A percentile compares a stretch with the other conserved stretches of the same genome.
Conservation (phyloP, 30 jellyfish, hydroid and myxozoan genomes). For the Sanderia malayensis region DNA sequence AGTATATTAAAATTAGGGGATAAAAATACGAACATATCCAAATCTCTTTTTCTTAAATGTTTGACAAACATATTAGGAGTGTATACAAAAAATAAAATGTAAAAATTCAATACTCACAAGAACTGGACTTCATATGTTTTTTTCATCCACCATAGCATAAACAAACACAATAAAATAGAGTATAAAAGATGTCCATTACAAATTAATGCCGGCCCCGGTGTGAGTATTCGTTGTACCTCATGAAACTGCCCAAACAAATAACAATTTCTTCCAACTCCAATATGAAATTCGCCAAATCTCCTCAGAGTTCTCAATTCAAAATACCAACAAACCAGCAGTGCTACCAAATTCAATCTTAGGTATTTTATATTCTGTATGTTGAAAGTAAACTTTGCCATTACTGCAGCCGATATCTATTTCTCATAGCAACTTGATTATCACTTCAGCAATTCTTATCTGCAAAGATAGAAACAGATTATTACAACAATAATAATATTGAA, state of each 20-base stretch:
- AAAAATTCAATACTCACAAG: constrained; percentile 12
- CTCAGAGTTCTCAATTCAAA: constrained; percentile 34
- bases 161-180: constrained; percentile 15
- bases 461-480: too few species aligned
- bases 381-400: too few species aligned
- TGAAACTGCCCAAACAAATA: constrained; percentile 41
- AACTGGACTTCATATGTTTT: constrained; percentile 26
- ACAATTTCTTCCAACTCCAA: constrained; percentile 47
- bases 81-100: too few species aligned
- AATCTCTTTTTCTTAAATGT: too few species aligned
- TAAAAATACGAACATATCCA: too few species aligned
- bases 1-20: too few species aligned
- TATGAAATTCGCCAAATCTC: constrained; percentile 26
- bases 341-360: constrained; percentile 36
- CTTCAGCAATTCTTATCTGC: too few species aligned
- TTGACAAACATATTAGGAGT: too few species aligned
- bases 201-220: constrained; percentile 53
- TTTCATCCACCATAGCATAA: constrained; percentile 35
- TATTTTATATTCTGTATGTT: neutral
- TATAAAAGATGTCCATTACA: constrained; percentile 44
- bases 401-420: too few species aligned
- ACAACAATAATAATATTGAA: too few species aligned
- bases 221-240: constrained; percentile 36
- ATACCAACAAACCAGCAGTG: constrained; percentile 28
- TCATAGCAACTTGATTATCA: too few species aligned